Percentiles rank a stretch among this genome's conserved stretches.
phyloP scores from a whole-genome alignment of 1,140 invertebrate species.

The Drosophila chauvacae region DNA sequence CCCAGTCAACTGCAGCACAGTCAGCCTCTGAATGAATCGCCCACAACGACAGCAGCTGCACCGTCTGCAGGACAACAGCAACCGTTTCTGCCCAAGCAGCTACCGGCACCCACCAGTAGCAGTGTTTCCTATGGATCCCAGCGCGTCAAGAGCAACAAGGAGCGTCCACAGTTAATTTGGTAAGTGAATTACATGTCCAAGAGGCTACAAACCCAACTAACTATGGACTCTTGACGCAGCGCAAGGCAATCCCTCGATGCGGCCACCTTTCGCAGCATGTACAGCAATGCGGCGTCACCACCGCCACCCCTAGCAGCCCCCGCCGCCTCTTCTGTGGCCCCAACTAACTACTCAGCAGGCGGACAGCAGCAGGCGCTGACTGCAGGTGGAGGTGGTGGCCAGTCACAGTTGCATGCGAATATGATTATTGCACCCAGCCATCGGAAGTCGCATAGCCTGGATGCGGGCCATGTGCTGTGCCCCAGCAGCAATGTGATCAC shows the following conservation, averaged over 20 bases:
- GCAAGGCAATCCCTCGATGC: conserved; percentile 75
- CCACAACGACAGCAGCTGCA: conserved; percentile 14
- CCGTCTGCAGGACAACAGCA: conserved; percentile 24
- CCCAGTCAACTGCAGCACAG: conserved; percentile 93
- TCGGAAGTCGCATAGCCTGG: conserved; percentile 92
- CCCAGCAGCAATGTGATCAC: conserved; percentile 54
- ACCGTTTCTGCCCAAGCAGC: conserved; percentile 36
- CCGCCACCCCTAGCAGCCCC: conserved; percentile 36
- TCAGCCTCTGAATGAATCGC: conserved; percentile 83
- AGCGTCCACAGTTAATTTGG: conserved; percentile 74
- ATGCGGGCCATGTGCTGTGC: conserved; percentile 86
- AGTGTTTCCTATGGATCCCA: conserved; percentile 73
- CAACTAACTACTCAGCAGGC: conserved; percentile 29
- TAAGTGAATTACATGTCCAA: conserved; percentile 2
- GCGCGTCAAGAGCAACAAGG: conserved; percentile 76
- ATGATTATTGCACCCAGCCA: conserved; percentile 86
- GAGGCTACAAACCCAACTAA: not conserved
- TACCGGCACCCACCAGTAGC: conserved; percentile 1
- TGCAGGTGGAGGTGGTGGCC: conserved; percentile 12
- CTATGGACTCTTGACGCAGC: conserved; percentile 18
- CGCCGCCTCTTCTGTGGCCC: conserved; percentile 26
- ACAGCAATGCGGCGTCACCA: conserved; percentile 53
- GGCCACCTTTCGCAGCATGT: conserved; percentile 74
- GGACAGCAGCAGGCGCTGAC: conserved; percentile 46
- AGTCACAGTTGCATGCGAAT: conserved; percentile 68